phyloP scores from a whole-genome alignment of 2,888 invertebrate genomes.

The Athripsodes cinereus region DNA sequence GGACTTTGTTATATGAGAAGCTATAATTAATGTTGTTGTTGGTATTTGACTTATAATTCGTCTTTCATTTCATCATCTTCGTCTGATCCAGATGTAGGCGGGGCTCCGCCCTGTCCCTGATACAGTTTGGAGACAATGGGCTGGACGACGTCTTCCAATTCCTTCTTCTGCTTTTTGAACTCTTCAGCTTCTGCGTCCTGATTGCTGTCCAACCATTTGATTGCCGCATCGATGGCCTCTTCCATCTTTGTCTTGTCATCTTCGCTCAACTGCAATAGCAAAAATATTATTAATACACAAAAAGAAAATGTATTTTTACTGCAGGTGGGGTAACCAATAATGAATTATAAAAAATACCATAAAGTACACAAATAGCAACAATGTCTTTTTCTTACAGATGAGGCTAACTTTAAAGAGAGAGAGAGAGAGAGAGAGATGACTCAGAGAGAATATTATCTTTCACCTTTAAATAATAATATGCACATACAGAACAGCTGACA shows the following conservation, averaged over 20 bases:
- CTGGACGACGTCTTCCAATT: conserved; percentile 90
- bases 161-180: conserved; percentile 92
- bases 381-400: no score
- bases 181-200: conserved; percentile 88
- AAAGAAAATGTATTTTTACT: no score
- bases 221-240: conserved; percentile 91
- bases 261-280: conserved; percentile 56
- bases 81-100: conserved; percentile 64
- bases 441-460: no score
- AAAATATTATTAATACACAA: no score
- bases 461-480: no score
- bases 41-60: conserved; percentile 66
- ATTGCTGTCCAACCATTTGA: conserved; percentile 97
- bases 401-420: no score
- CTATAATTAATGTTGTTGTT: neutral
- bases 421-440: no score
- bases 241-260: conserved; percentile 94
- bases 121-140: conserved; percentile 97
- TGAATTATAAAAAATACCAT: no score
- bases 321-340: no score
- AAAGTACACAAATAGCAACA: no score
- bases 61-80: conserved; percentile 71
- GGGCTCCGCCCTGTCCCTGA: conserved; percentile 75
- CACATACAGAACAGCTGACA: no score
- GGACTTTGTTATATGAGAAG: conserved; percentile 28